phyloP scores from a whole-genome alignment of 2,888 invertebrate species.

The Melieria crassipennis region DNA sequence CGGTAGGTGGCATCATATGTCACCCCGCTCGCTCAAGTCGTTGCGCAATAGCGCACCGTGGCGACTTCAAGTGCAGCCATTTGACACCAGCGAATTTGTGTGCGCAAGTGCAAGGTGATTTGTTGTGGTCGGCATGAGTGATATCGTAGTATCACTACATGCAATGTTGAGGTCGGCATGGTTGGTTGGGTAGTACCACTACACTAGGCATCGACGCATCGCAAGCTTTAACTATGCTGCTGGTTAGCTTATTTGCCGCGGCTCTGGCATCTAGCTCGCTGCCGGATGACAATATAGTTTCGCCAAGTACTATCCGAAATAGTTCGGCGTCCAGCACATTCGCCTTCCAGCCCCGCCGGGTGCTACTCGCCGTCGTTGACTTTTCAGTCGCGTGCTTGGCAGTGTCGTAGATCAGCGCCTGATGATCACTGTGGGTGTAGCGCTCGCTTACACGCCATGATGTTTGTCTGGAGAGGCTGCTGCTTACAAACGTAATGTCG shows the following conservation, averaged over 20 bases:
- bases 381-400: not conserved
- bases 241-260: not conserved
- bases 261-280: not conserved
- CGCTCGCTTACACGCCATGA: conserved; percentile 16
- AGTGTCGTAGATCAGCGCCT: not conserved
- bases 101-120: no score
- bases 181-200: no score
- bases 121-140: no score
- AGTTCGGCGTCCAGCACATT: no score
- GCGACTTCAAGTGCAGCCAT: no score
- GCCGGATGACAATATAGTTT: not conserved
- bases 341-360: not conserved
- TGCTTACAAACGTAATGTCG: conserved; percentile 30
- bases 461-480: not conserved
- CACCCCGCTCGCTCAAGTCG: no score
- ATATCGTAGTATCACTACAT: no score
- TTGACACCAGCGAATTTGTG: no score
- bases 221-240: conserved; percentile 1
- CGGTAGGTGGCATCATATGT: no score
- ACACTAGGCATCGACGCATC: conserved; percentile 11
- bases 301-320: not conserved
- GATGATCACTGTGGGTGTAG: conserved; percentile 33
- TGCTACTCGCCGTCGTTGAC: not conserved
- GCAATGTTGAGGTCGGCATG: no score
- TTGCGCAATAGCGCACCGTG: no score